Evolutionary conservation across 2,113 vertebrate genomes (phyloP).

Genomic region (Synodontis membranacea): DNA sequence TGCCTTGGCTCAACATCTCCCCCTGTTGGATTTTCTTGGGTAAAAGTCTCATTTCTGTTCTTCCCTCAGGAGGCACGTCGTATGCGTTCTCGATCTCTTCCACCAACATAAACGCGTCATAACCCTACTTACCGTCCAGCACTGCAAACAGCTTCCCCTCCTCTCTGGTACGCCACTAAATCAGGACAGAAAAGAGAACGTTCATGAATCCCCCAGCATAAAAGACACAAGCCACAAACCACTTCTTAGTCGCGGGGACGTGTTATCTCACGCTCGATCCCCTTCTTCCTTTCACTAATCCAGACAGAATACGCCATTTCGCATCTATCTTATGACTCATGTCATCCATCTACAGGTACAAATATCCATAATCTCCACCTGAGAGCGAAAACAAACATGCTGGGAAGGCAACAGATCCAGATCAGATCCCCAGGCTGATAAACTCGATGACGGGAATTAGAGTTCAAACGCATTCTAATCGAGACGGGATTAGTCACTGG

Average conservation of each 20-base stretch:
- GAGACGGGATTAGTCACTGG: conserved; percentile 34
- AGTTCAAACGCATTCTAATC: conserved; percentile 41
- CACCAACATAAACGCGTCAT: background rate
- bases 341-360: conserved; percentile 12
- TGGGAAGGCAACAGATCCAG: background rate
- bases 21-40: conserved; percentile 69
- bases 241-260: background rate
- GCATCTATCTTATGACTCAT: conserved; percentile 31
- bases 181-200: conserved; percentile 47
- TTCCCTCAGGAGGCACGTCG: background rate
- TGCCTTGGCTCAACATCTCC: conserved; percentile 67
- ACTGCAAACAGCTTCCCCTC: conserved; percentile 94
- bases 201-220: conserved; percentile 3
- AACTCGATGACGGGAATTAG: conserved; percentile 28
- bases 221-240: background rate
- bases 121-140: conserved; percentile 87
- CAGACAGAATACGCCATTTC: conserved; percentile 4
- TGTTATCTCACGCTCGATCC: background rate
- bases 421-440: conserved; percentile 15
- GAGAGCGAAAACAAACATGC: conserved; percentile 24
- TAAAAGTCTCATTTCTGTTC: background rate
- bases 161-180: conserved; percentile 97
- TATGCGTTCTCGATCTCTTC: background rate
- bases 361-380: conserved; percentile 26
- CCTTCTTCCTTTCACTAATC: background rate